Evolutionary conservation across 2,797 vertebrate genomes (phyloP), one percentile per base, ranked within the genome.

Genomic region (Garrulus glandarius): DNA sequence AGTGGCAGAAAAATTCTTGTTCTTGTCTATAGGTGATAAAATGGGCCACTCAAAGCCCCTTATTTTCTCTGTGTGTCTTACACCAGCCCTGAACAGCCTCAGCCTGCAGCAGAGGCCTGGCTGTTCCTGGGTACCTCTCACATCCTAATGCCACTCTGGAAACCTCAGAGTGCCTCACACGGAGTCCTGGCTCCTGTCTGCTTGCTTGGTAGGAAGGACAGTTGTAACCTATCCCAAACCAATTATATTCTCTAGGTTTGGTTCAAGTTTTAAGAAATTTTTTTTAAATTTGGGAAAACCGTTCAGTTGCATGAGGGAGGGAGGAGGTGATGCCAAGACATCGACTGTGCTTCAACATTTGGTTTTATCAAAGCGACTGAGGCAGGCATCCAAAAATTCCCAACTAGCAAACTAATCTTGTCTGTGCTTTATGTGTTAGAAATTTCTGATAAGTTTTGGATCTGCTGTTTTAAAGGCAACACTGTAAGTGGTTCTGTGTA

Each of bases 121-220:
- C 57, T 71, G 41, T 56, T 20, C 70, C 44, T 47, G 32, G 6
- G 36, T 16, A 44, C 10, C 16, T 59, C 29, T 29, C 55, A 67
- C 16, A 24, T 24, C 26, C 44, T 20, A 15, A 4, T 8, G 13
- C 17, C 23, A 9, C 24, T 14, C 26, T 77, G 49, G 56, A 55
- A 56, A 34, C 27, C 39, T 14, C 3, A 0, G 11, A 34, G 68
- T 32, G 34, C 30, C 37, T 50, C 2, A 1, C 3, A 3, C 6
- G 1, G n/a, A 69, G 11, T 32, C 17, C 32, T 47, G 41, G 18
- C 32, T 75, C 5, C 57, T 64, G 11, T 36, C 68, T 74, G 29
- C 72, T 70, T 17, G 3, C n/a, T 74, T 43, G 17, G 23, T 39
- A 46, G 30, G 49, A 60, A 49, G 49, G 50, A 44, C 36, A 63